These are phyloP conservation scores for Lutraria lutraria DNA, from an alignment of 2,888 invertebrate genomes.

Conservation along the genomic window DNA sequence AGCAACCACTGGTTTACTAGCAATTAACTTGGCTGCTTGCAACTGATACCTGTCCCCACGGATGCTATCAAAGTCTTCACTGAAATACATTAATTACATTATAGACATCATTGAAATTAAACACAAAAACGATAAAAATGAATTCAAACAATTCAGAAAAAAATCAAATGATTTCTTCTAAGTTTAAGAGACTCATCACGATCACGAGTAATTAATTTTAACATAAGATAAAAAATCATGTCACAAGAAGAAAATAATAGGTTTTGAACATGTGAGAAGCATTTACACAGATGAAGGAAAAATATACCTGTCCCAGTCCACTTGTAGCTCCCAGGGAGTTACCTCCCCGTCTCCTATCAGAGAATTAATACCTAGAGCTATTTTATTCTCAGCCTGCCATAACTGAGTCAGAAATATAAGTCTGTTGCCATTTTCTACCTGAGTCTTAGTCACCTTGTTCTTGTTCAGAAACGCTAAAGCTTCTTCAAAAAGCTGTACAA, in stretches of 20 bases:
- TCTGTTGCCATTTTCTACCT: slow-evolving; percentile 54
- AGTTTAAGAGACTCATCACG: no score
- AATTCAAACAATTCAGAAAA: no score
- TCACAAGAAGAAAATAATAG: no score
- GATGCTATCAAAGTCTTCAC: slow-evolving; percentile 73
- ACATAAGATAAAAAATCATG: no score
- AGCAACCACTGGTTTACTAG: slow-evolving; percentile 79
- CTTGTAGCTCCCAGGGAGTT: slow-evolving; percentile 67
- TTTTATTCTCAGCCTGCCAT: slow-evolving; percentile 79
- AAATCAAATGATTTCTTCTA: no score
- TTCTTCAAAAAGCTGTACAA: slow-evolving; percentile 68
- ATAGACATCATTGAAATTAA: no score
- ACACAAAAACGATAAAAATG: no score
- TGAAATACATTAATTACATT: slow-evolving; percentile 55
- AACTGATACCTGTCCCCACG: slow-evolving; percentile 78
- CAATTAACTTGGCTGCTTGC: slow-evolving; percentile 77
- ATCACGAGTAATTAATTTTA: no score
- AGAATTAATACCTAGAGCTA: slow-evolving; percentile 67
- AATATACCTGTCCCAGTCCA: slow-evolving; percentile 74
- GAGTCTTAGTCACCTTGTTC: slow-evolving; percentile 72
- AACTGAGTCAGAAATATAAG: slow-evolving; percentile 74
- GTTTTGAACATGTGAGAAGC: no score
- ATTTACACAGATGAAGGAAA: no score
- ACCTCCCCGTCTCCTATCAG: slow-evolving; percentile 64
- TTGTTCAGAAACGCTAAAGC: slow-evolving; percentile 75